phyloP scores from a whole-genome alignment of 2,888 invertebrate genomes.

The Caenorhabditis japonica region DNA sequence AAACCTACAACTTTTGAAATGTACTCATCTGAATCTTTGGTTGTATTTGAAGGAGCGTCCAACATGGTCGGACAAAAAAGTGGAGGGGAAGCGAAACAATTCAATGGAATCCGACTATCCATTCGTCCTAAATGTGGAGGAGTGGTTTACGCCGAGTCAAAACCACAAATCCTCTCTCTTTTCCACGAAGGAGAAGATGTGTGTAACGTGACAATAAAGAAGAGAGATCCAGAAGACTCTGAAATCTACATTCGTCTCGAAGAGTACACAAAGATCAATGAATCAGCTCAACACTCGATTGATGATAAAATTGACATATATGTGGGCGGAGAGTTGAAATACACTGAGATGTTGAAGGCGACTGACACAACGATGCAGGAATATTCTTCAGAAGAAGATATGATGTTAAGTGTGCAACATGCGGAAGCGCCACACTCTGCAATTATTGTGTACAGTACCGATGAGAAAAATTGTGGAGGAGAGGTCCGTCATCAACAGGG shows the following conservation, averaged over 20 bases:
- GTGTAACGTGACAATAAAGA: constrained; percentile 55
- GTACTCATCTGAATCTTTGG: constrained; percentile 49
- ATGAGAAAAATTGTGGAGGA: constrained; percentile 50
- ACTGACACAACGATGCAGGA: constrained; percentile 39
- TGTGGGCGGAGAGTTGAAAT: constrained; percentile 28
- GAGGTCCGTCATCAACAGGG: constrained; percentile 38
- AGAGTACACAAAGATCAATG: constrained; percentile 27
- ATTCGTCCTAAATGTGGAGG: constrained; percentile 69
- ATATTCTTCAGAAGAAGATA: constrained; percentile 20
- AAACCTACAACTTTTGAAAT: constrained; percentile 18
- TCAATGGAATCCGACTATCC: constrained; percentile 67
- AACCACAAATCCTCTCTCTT: constrained; percentile 25
- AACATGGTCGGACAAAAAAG: constrained; percentile 40
- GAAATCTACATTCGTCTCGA: constrained; percentile 33
- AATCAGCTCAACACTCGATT: constrained; percentile 14
- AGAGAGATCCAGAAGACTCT: constrained; percentile 44
- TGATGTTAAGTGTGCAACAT: constrained; percentile 36
- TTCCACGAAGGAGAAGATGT: constrained; percentile 33
- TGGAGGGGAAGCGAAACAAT: constrained; percentile 35
- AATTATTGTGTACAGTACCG: constrained; percentile 32
- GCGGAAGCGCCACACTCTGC: constrained; percentile 37
- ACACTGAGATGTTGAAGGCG: constrained; percentile 34
- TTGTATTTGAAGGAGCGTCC: constrained; percentile 66
- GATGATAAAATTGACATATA: constrained; percentile 40
- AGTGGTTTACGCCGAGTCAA: constrained; percentile 57